Conservation (phyloP, 2,888 invertebrate species). For the Agrilus cyanescens region DNA sequence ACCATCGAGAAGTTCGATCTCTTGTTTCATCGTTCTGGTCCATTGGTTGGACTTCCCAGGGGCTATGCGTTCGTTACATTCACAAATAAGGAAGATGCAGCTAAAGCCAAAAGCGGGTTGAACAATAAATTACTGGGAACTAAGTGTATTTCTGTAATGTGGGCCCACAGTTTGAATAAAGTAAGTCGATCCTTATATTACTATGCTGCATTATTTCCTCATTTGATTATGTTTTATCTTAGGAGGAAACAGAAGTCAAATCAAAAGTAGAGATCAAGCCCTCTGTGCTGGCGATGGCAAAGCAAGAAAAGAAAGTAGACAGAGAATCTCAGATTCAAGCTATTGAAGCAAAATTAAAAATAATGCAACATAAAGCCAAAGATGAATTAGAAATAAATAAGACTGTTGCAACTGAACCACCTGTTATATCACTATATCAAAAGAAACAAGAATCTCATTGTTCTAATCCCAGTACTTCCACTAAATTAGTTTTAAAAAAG, state of each 20-base stretch:
- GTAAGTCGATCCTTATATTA: conserved; percentile 33
- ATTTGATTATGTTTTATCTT: conserved; percentile 13
- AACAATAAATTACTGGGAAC: conserved; percentile 65
- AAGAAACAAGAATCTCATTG: conserved; percentile 34
- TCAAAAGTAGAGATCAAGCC: conserved; percentile 66
- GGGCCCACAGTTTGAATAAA: conserved; percentile 63
- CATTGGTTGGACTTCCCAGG: conserved; percentile 75
- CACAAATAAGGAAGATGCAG: conserved; percentile 50
- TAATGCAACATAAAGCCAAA: conserved; percentile 56
- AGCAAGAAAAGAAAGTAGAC: conserved; percentile 52
- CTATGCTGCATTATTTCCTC: conserved; percentile 15
- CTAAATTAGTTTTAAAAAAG: too few species aligned
- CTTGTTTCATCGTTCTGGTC: conserved; percentile 85
- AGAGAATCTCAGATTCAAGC: conserved; percentile 74
- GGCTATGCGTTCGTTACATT: conserved; percentile 93
- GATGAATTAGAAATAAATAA: conserved; percentile 68
- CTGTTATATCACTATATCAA: conserved; percentile 60
- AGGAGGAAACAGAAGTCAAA: conserved; percentile 63
- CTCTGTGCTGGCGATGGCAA: conserved; percentile 59
- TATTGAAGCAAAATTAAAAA: conserved; percentile 75
- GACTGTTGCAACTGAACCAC: conserved; percentile 50
- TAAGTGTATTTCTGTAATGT: conserved; percentile 66
- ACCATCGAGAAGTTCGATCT: conserved; percentile 91
- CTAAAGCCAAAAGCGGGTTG: conserved; percentile 56
- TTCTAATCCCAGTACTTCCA: neutral